A percentile compares a stretch with the other conserved stretches of the same genome.
Evolutionary conservation across 1,140 invertebrate species (phyloP).

Genomic region (Papilio polytes): DNA sequence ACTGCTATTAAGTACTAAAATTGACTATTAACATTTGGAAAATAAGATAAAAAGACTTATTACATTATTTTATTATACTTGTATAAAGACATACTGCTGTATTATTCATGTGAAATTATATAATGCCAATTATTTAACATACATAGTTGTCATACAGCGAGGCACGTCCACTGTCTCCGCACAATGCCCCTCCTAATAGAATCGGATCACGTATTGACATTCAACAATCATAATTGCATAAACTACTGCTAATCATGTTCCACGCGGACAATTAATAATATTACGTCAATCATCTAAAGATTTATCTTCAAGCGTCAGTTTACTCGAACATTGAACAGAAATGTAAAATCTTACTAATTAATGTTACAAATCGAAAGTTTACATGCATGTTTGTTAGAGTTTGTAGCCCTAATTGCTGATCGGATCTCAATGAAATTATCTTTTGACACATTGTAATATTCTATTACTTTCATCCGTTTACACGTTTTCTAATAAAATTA

Average conservation of each 20-base stretch:
- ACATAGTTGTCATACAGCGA: background rate
- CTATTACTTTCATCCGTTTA: too few relatives aligned
- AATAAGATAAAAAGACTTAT: too few relatives aligned
- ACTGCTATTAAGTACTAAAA: too few relatives aligned
- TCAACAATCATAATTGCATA: conserved; percentile 33
- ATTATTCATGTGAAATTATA: background rate
- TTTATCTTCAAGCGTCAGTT: background rate
- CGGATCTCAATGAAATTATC: too few relatives aligned
- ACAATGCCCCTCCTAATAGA: conserved; percentile 15
- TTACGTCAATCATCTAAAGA: conserved; percentile 9
- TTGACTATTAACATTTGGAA: too few relatives aligned
- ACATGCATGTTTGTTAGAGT: too few relatives aligned
- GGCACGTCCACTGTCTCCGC: background rate
- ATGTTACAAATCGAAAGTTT: background rate
- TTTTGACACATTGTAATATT: too few relatives aligned
- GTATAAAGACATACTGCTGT: background rate
- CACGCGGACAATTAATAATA: conserved; percentile 14
- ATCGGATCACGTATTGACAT: conserved; percentile 33
- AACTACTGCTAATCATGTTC: conserved; percentile 23
- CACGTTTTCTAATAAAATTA: background rate
- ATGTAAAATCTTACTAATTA: background rate
- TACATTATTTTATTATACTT: too few relatives aligned
- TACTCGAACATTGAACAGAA: background rate
- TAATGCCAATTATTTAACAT: conserved; percentile 1
- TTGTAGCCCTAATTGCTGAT: too few relatives aligned